These are phyloP conservation scores for Aphelocoma coerulescens DNA, from an alignment of 2,113 vertebrate genomes.

Conservation along the genomic window DNA sequence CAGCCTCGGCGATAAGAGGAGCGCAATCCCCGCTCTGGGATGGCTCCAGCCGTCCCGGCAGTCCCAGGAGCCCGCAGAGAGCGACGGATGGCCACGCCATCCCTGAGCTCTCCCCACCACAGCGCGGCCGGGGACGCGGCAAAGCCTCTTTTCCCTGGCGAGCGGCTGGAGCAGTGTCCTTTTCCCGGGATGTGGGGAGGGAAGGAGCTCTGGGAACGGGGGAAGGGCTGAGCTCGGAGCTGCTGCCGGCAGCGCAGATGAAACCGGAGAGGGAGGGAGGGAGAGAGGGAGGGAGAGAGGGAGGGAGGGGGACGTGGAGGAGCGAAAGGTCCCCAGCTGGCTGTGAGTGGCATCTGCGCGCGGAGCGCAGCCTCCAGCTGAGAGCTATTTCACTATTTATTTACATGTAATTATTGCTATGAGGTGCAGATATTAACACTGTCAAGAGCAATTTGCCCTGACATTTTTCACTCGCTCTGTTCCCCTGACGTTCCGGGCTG, in stretches of 20 bases:
- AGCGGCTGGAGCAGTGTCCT: background rate
- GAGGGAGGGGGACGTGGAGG: background rate
- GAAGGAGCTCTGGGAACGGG: background rate
- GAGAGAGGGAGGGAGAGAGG: background rate
- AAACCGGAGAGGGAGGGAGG: background rate
- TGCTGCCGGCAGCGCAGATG: background rate
- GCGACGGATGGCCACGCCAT: background rate
- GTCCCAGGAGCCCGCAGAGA: background rate
- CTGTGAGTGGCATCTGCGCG: slow-evolving; percentile 76
- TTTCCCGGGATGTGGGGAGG: background rate
- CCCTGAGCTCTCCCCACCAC: background rate
- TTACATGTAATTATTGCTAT: slow-evolving; percentile 99
- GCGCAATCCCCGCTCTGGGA: background rate
- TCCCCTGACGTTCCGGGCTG: slow-evolving; percentile 80
- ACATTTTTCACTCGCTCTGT: slow-evolving; percentile 94
- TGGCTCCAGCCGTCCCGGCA: background rate
- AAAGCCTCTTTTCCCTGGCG: background rate
- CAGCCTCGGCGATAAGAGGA: background rate
- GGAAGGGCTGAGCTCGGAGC: background rate
- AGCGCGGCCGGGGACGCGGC: background rate
- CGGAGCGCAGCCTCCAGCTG: slow-evolving; percentile 89
- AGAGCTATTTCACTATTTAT: slow-evolving; percentile 99
- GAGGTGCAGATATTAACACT: slow-evolving; percentile 99
- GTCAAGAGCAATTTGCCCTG: slow-evolving; percentile 99
- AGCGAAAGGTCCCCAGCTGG: slow-evolving; percentile 86